Evolutionary conservation across 1,140 invertebrate species (phyloP), one percentile per base, ranked within the genome.

Genomic region (Drosophila bifasciata): DNA sequence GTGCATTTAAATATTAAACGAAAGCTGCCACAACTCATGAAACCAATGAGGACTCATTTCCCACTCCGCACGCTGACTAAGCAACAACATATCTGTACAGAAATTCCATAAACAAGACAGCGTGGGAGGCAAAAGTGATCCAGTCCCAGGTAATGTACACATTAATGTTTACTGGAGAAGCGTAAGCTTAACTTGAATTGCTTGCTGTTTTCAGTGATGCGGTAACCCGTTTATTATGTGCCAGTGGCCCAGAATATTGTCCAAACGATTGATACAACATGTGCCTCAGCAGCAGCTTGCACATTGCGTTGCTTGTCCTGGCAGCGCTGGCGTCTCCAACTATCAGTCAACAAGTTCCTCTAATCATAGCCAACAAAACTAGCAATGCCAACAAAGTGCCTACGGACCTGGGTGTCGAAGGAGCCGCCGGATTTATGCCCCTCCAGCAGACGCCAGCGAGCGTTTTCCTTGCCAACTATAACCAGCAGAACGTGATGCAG

Each of bases 401-500:
- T 88, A 83, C 67, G 32, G 72, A 76, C 36, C 64, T 63, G 40
- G 63, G 59, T 5, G 75, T 58, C 3, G 50, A 56, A 7, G 36
- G 52, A 39, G 69, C 51, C 15, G 68, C 48, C 39, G 74, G 63
- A 39, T 88, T 60, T 19, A 75, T 81, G 70, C 83, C 75, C 17
- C 77, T 80, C 0, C 81, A 86, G 48, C 89, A 90, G 60, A 77
- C 81, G 15, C 61, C 88, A n/a, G 70, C 76, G 4, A 90, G 79
- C 63, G 58, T 86, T 11, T 89, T 86, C 52, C 80, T 86, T 56
- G 64, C 79, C 16, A 89, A 85, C 60, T 79, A 91, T 39, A 91
- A 79, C 48, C 81, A 91, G 25, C 86, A 90, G 39, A 91, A 91
- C 71, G 86, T 90, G 8, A 59, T 89, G 46, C 86, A 91, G 50